Evolutionary conservation across 2,888 invertebrate species (phyloP).

Genomic region (Macaria notata): DNA sequence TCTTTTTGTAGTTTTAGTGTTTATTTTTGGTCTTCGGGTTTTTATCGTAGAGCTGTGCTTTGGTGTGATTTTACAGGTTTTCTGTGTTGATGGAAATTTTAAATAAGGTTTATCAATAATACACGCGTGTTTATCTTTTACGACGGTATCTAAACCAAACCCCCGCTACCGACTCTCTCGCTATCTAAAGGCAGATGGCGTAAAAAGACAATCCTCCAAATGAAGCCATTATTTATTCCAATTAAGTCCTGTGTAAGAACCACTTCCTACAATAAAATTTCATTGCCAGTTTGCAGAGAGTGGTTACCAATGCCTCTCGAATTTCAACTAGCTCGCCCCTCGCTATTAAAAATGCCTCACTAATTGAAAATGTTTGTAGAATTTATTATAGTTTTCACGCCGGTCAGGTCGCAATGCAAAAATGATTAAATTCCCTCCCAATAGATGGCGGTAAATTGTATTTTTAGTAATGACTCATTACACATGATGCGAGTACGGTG

Average conservation of each 20-base stretch:
- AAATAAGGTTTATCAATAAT: too few relatives aligned
- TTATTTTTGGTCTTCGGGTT: slow-evolving; percentile 18
- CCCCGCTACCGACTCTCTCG: too few relatives aligned
- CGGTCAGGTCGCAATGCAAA: slow-evolving; percentile 18
- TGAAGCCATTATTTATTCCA: too few relatives aligned
- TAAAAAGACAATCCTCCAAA: too few relatives aligned
- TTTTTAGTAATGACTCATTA: slow-evolving; percentile 24
- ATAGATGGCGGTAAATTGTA: slow-evolving; percentile 15
- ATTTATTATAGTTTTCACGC: slow-evolving; percentile 24
- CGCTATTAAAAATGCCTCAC: slow-evolving; percentile 23
- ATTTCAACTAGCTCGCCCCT: slow-evolving; percentile 11
- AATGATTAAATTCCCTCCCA: slow-evolving; percentile 24
- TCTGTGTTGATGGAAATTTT: too few relatives aligned
- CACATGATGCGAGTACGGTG: not conserved
- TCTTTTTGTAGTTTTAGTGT: not conserved
- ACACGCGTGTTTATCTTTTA: too few relatives aligned
- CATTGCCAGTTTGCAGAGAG: not conserved
- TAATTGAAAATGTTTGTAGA: slow-evolving; percentile 23
- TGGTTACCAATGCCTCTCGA: slow-evolving; percentile 5
- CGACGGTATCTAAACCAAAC: too few relatives aligned
- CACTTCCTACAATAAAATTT: not conserved
- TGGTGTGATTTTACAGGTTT: too few relatives aligned
- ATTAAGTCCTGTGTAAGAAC: too few relatives aligned
- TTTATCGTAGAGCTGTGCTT: slow-evolving; percentile 8
- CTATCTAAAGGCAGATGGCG: too few relatives aligned